Conservation (phyloP, 2,113 vertebrate genomes). For the Thryonomys swinderianus region DNA sequence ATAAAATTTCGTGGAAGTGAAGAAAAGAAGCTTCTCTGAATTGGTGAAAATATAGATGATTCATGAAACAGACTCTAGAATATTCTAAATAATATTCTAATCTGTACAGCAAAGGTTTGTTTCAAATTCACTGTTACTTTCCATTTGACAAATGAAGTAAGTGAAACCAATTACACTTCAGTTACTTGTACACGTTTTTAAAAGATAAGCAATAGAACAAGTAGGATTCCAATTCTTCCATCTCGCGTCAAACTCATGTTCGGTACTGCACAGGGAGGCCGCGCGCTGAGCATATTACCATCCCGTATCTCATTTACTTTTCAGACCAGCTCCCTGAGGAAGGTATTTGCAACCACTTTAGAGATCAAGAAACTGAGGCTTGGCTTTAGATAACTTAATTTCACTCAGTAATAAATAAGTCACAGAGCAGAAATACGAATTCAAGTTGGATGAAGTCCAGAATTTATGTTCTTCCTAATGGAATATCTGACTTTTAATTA, state of each 20-base stretch:
- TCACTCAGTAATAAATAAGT: background rate
- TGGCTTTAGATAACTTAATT: background rate
- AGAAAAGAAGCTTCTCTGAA: background rate
- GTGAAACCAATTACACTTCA: background rate
- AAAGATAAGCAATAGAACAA: background rate
- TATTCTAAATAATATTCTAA: background rate
- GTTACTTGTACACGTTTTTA: background rate
- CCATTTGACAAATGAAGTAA: background rate
- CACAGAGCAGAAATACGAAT: background rate
- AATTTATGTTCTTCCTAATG: background rate
- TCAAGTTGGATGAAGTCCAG: background rate
- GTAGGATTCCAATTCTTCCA: background rate
- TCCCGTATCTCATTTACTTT: background rate
- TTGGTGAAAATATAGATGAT: background rate
- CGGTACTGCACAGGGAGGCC: background rate
- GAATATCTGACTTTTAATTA: background rate
- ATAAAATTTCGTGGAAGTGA: background rate
- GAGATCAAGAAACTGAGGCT: slow-evolving; percentile 7
- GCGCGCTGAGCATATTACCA: fast-evolving
- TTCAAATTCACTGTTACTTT: background rate
- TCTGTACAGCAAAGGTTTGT: background rate
- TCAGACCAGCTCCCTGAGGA: background rate
- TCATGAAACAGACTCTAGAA: background rate
- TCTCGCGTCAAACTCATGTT: background rate
- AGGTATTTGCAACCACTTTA: background rate